phyloP scores from a whole-genome alignment of 2,113 vertebrate genomes.

The Tragelaphus buxtoni region DNA sequence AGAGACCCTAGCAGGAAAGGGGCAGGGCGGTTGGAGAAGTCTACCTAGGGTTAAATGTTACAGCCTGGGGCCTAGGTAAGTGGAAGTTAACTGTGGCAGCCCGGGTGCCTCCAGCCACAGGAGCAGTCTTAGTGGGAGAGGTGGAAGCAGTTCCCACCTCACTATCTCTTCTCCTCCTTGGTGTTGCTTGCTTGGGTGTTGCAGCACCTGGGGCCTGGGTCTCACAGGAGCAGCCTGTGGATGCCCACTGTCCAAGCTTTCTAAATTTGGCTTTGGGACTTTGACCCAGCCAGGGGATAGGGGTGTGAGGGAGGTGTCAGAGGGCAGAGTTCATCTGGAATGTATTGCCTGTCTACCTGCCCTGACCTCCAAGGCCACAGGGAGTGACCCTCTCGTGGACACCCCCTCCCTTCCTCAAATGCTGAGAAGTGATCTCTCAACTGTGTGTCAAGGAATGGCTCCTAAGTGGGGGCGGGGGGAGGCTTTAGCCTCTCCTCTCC shows the following conservation, averaged over 20 bases:
- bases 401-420: neutral
- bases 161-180: neutral
- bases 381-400: neutral
- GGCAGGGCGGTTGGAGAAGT: neutral
- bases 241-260: neutral
- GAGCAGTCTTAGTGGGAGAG: neutral
- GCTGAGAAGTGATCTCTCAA: neutral
- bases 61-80: conserved; percentile 37
- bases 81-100: conserved; percentile 44
- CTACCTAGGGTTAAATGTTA: neutral
- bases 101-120: neutral
- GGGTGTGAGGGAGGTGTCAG: neutral
- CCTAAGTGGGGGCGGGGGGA: neutral
- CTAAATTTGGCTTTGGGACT: neutral
- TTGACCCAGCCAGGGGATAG: neutral
- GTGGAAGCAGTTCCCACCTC: conserved; percentile 36
- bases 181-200: neutral
- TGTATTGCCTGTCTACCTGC: neutral
- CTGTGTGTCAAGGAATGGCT: neutral
- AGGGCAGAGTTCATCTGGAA: conserved; percentile 20
- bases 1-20: neutral
- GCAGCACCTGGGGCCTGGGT: neutral
- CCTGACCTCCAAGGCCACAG: neutral
- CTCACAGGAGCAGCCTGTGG: neutral
- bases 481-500: neutral